Percentiles rank a stretch among this genome's conserved stretches.
Evolutionary conservation across 2,888 invertebrate species (phyloP).

Genomic region (Serrognathus titanus): DNA sequence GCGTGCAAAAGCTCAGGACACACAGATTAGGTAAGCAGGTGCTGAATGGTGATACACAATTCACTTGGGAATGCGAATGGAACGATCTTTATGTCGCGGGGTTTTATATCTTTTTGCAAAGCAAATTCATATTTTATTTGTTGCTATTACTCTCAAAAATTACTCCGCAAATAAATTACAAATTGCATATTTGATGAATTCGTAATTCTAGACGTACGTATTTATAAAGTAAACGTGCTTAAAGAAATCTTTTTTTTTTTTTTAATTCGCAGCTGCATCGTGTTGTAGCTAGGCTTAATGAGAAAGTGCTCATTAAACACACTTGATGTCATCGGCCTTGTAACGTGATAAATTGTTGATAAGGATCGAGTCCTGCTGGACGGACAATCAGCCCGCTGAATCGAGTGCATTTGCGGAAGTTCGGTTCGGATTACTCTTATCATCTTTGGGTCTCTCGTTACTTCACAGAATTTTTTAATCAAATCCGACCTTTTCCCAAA

Average conservation of each 20-base stretch:
- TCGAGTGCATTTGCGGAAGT: conserved; percentile 8
- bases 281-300: not conserved
- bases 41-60: too few species aligned
- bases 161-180: too few species aligned
- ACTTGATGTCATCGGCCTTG: conserved; percentile 5
- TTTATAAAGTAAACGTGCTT: not conserved
- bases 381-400: conserved; percentile 3
- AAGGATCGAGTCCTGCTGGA: conserved; percentile 4
- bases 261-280: not conserved
- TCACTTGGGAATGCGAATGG: too few species aligned
- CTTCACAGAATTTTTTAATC: conserved; percentile 4
- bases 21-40: too few species aligned
- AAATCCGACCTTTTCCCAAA: too few species aligned
- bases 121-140: too few species aligned
- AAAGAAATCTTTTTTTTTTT: not conserved
- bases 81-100: too few species aligned
- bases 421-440: conserved; percentile 8
- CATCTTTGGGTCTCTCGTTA: conserved; percentile 1
- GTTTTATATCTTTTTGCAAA: too few species aligned
- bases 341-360: conserved; percentile 15
- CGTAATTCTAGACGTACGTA: not conserved
- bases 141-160: too few species aligned
- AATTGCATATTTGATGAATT: too few species aligned
- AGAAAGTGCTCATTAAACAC: conserved; percentile 2
- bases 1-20: too few species aligned